Evolutionary conservation across 2,113 vertebrate species (phyloP).

Genomic region (Pollimyrus isidori): DNA sequence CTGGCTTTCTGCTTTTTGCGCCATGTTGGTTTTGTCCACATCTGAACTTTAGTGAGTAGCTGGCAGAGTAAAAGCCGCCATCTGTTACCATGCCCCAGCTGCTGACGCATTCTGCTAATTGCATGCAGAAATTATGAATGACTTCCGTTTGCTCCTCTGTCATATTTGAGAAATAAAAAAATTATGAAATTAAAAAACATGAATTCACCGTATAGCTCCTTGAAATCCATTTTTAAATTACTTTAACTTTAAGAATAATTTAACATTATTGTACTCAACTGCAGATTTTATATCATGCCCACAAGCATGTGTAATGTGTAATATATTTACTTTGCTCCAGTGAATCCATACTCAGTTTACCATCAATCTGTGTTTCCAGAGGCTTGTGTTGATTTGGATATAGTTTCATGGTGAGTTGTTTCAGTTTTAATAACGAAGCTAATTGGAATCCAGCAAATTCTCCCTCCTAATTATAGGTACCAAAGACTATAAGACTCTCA

Average conservation of each 20-base stretch:
- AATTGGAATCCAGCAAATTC: background rate
- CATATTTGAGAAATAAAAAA: background rate
- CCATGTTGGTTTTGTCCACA: background rate
- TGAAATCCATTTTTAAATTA: background rate
- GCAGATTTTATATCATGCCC: background rate
- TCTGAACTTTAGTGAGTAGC: background rate
- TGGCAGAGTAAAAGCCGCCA: background rate
- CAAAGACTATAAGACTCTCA: background rate
- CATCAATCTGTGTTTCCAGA: too few species aligned
- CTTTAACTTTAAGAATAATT: background rate
- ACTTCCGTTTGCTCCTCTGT: background rate
- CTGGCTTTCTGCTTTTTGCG: background rate
- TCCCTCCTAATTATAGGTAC: background rate
- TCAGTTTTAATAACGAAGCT: background rate
- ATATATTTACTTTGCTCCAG: background rate
- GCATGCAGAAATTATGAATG: background rate
- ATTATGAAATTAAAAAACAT: background rate
- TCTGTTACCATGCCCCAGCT: background rate
- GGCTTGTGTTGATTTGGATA: background rate
- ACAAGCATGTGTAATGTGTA: background rate
- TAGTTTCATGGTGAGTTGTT: background rate
- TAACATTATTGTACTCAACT: background rate
- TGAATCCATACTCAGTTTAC: background rate
- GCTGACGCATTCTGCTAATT: background rate
- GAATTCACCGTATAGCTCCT: background rate